Percentiles rank a stretch among this genome's conserved stretches.
phyloP scores from a whole-genome alignment of 2,113 vertebrate species.

The Myiagra hebetior region DNA sequence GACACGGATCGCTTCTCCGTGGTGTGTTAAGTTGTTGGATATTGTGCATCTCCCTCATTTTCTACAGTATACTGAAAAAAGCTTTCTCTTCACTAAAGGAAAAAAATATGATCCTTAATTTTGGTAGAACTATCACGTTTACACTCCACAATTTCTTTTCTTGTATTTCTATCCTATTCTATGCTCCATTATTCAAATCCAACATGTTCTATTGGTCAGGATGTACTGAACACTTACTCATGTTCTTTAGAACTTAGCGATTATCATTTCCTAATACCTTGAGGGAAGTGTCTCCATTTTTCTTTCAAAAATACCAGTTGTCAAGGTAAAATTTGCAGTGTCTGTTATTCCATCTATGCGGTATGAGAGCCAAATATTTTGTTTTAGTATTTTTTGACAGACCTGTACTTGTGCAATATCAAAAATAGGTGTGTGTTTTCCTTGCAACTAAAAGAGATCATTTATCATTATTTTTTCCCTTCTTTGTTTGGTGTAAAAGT shows the following conservation, averaged over 20 bases:
- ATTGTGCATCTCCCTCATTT: neutral
- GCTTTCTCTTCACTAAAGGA: neutral
- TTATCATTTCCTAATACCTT: neutral
- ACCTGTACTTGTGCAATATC: neutral
- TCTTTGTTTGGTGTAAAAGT: neutral
- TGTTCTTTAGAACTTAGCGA: neutral
- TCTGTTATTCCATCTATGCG: neutral
- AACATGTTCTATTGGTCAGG: neutral
- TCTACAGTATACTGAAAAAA: neutral
- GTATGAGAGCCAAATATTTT: neutral
- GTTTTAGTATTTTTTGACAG: neutral
- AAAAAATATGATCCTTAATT: neutral
- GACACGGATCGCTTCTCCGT: neutral
- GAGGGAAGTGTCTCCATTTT: neutral
- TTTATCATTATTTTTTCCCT: neutral
- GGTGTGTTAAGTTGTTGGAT: neutral
- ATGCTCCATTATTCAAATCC: neutral
- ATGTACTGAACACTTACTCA: neutral
- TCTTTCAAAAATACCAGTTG: neutral
- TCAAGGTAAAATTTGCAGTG: neutral
- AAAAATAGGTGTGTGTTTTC: neutral
- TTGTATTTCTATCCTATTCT: neutral
- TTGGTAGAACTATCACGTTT: neutral
- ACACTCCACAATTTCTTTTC: neutral
- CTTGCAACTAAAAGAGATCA: neutral